Evolutionary conservation across 2,797 vertebrate species (phyloP).

Genomic region (Catharus ustulatus): DNA sequence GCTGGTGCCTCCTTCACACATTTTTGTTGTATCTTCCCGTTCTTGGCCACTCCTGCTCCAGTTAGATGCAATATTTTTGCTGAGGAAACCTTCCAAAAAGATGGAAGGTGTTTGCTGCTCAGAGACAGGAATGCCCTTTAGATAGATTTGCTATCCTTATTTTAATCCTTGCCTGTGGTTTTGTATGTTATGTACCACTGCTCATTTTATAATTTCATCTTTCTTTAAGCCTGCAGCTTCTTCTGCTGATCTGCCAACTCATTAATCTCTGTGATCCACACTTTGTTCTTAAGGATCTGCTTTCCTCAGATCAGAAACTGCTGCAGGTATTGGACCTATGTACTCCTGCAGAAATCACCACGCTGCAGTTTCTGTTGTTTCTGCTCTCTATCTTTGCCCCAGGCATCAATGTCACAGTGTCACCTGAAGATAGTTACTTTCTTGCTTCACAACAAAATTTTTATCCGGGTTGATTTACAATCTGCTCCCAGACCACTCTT

Average conservation of each 20-base stretch:
- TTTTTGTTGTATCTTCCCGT: background rate
- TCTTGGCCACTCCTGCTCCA: background rate
- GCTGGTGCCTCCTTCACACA: background rate
- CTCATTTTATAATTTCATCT: background rate
- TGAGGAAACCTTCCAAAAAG: background rate
- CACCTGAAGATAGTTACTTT: background rate
- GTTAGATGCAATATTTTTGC: background rate
- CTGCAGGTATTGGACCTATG: background rate
- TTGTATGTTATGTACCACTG: accelerated
- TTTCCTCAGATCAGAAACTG: background rate
- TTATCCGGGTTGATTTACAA: background rate
- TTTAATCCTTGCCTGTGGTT: background rate
- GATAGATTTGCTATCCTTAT: background rate
- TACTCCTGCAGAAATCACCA: background rate
- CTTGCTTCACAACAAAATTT: background rate
- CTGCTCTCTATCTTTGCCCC: background rate
- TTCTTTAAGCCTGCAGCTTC: background rate
- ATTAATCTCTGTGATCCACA: background rate
- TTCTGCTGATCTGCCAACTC: background rate
- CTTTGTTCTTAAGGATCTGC: background rate
- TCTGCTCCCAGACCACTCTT: background rate
- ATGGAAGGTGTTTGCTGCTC: background rate
- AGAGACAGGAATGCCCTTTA: background rate
- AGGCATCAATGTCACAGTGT: background rate
- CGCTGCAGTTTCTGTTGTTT: background rate